Conservation (phyloP, 2,113 vertebrate species). For the Melierax canorus region DNA sequence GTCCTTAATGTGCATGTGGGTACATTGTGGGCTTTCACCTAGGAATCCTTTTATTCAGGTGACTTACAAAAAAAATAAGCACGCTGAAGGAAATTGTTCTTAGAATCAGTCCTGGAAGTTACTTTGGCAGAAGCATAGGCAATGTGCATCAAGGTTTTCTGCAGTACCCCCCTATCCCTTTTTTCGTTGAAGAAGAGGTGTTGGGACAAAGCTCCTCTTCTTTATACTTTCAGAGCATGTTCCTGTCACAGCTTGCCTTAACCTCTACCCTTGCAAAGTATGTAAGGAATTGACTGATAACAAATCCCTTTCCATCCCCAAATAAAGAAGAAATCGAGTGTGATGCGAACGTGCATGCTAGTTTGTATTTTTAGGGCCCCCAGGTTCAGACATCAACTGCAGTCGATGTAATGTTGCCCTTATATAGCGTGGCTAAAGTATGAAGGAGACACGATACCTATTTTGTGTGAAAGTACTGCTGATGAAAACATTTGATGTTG, state of each 20-base stretch:
- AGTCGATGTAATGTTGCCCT: neutral
- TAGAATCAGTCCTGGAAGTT: neutral
- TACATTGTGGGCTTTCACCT: neutral
- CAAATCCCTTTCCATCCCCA: constrained; percentile 21
- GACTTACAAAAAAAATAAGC: neutral
- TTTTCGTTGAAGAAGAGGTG: neutral
- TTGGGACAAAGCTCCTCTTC: neutral
- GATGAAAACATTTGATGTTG: fast-evolving
- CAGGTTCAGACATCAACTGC: neutral
- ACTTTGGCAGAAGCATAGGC: neutral
- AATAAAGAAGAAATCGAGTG: neutral
- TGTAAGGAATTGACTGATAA: constrained; percentile 57
- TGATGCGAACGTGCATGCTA: fast-evolving
- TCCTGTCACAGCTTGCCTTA: constrained; percentile 28
- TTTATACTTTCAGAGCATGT: neutral
- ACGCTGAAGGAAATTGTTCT: neutral
- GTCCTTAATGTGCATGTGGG: fast-evolving
- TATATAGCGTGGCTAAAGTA: fast-evolving
- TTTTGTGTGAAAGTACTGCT: neutral
- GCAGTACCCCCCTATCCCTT: neutral
- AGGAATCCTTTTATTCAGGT: neutral
- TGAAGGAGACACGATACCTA: neutral
- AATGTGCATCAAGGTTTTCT: fast-evolving
- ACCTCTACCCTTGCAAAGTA: constrained; percentile 17
- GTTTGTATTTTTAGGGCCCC: neutral